These are phyloP conservation scores for Cheirogaleus medius DNA, from an alignment of 2,113 vertebrate genomes.

Conservation along the genomic window DNA sequence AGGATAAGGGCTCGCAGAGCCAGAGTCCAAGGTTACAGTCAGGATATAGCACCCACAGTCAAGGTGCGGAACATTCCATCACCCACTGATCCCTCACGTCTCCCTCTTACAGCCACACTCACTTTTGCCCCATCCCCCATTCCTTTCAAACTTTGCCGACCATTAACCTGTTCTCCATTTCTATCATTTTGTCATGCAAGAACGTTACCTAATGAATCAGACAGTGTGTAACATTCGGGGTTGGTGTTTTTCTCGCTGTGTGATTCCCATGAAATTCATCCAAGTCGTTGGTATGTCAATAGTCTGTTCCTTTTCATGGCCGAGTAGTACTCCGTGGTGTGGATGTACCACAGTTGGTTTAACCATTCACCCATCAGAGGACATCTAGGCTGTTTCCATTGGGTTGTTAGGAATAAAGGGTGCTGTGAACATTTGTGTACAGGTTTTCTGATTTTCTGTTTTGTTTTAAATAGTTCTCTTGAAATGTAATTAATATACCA, in stretches of 20 bases:
- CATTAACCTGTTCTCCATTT: not conserved
- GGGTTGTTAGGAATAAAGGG: not conserved
- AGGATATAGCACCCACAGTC: not conserved
- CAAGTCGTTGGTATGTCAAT: accelerated
- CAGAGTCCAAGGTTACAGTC: accelerated
- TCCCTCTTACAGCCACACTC: accelerated
- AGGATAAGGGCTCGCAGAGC: too few relatives aligned
- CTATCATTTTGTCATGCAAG: not conserved
- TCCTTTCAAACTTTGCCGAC: not conserved
- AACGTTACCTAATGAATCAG: not conserved
- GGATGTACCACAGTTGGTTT: accelerated
- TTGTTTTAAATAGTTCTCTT: not conserved
- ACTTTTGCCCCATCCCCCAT: not conserved
- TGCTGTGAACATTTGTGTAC: not conserved
- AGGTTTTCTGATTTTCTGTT: not conserved
- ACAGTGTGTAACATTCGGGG: accelerated
- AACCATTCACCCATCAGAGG: accelerated
- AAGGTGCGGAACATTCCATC: too few relatives aligned
- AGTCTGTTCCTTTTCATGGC: not conserved
- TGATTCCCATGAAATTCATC: not conserved
- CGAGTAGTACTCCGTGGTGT: accelerated
- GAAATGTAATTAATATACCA: not conserved
- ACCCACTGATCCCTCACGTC: accelerated
- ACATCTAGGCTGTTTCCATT: not conserved
- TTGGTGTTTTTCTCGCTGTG: not conserved